These are phyloP conservation scores for Drosophila histrio DNA, from an alignment of 2,888 invertebrate genomes.

Conservation along the genomic window DNA sequence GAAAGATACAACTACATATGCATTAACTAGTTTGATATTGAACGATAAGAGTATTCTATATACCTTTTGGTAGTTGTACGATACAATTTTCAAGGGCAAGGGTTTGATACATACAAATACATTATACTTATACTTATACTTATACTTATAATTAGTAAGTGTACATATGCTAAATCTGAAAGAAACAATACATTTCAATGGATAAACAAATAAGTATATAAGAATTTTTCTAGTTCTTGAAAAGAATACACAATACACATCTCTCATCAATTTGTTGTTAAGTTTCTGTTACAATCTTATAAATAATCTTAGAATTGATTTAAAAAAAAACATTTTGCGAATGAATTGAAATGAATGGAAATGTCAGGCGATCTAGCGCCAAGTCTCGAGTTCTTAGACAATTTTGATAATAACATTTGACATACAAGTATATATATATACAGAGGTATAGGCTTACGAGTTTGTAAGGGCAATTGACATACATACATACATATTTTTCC, in stretches of 20 bases:
- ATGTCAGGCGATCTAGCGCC: slow-evolving; percentile 18
- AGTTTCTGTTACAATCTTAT: slow-evolving; percentile 54
- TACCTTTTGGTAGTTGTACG: slow-evolving; percentile 59
- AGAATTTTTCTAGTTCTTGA: slow-evolving; percentile 47
- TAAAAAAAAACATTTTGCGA: slow-evolving; percentile 22
- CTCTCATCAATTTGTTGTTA: slow-evolving; percentile 54
- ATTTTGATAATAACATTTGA: slow-evolving; percentile 71
- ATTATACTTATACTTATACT: slow-evolving; percentile 8
- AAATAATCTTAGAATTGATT: slow-evolving; percentile 25
- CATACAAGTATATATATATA: slow-evolving; percentile 48
- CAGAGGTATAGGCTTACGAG: slow-evolving; percentile 57
- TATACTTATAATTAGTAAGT: not conserved
- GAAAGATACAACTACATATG: slow-evolving; percentile 4
- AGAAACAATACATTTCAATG: slow-evolving; percentile 27
- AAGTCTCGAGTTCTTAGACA: slow-evolving; percentile 37
- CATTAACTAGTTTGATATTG: slow-evolving; percentile 12
- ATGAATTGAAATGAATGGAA: not conserved
- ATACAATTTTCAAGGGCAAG: slow-evolving; percentile 41
- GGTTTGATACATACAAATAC: slow-evolving; percentile 40
- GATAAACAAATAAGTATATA: slow-evolving; percentile 11
- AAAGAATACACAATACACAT: slow-evolving; percentile 23
- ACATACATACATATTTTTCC: not conserved
- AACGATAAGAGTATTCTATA: slow-evolving; percentile 35
- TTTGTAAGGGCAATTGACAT: slow-evolving; percentile 52
- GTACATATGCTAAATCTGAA: slow-evolving; percentile 38